Base-by-base conservation (phyloP, 2,888 invertebrate species). In the Brachyptera risi region DNA sequence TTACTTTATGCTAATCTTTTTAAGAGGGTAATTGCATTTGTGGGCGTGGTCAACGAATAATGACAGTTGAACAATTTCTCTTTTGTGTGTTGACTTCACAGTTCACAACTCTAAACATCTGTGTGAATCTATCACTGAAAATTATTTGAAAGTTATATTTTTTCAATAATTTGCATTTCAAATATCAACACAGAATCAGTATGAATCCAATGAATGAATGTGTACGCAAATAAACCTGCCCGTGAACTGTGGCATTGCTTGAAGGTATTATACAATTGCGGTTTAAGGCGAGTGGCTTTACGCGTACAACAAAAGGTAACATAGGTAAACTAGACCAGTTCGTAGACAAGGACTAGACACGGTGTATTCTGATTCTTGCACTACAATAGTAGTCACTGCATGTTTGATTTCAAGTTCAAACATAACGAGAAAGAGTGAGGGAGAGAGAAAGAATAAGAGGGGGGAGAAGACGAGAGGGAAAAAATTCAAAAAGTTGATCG, bases 401-500 rank as follows among this genome's bases (percentile, higher is more conserved):
- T 24, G 54, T 37, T 37, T 35, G 31, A 31, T 31, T 31, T 11
- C 5, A 31, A 31, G 31, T 31, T 31, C 31, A 31, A 31, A 31
- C 31, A n/a, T n/a, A n/a, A n/a, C n/a, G n/a, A n/a, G n/a, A n/a
- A n/a, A n/a, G n/a, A n/a, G n/a, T n/a, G n/a, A n/a, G n/a, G n/a
- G n/a, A n/a, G n/a, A n/a, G n/a, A n/a, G n/a, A n/a, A n/a, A n/a
- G n/a, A n/a, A 5, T 7, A 11, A 31, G 31, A 31, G 31, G 11
- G 24, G 15, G 54, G 23, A 56, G 56, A 60, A 37, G 44, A 60
- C 54, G 60, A 51, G 61, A 61, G 49, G 56, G n/a, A 60, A 58
- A 60, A 57, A 57, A 61, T 57, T 38, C 49, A 49, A 56, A 57
- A 61, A 61, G 31, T 57, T 40, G 61, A 49, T 31, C 61, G 58